Evolutionary conservation across 1,140 invertebrate species (phyloP).

Genomic region (Anastatus disparis): DNA sequence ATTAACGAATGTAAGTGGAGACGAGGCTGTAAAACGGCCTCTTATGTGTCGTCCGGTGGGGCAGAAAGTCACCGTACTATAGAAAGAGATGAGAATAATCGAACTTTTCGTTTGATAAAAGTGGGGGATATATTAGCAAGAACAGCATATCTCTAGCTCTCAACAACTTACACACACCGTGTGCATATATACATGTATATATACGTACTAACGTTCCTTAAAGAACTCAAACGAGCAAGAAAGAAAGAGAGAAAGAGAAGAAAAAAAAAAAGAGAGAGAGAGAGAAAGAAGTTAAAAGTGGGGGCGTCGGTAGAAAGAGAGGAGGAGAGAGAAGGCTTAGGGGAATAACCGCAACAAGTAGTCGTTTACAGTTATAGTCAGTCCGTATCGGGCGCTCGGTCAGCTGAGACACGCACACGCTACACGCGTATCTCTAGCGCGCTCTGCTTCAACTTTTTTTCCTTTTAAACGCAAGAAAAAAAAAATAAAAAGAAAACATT

Average conservation of each 20-base stretch:
- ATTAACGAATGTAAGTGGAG: too few species aligned
- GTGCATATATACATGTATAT: neutral
- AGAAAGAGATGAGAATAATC: too few species aligned
- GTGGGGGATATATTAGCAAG: too few species aligned
- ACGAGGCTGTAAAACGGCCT: constrained; percentile 21
- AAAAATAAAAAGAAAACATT: neutral
- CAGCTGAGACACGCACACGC: constrained; percentile 56
- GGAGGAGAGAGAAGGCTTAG: constrained; percentile 43
- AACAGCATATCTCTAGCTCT: too few species aligned
- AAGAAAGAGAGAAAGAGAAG: neutral
- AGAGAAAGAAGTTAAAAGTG: neutral
- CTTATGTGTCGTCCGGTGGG: constrained; percentile 34
- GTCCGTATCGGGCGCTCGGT: constrained; percentile 66
- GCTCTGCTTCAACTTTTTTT: neutral
- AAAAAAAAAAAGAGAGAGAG: neutral
- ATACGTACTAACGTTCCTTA: neutral
- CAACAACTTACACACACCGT: too few species aligned
- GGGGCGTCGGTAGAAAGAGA: neutral
- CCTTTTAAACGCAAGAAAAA: neutral
- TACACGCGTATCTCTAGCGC: neutral
- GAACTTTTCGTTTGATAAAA: too few species aligned
- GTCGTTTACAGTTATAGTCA: constrained; percentile 69
- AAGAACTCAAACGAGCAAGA: too few species aligned
- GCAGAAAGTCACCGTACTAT: neutral
- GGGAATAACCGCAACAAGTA: constrained; percentile 63